Base-by-base conservation (phyloP, 53 echinoderm and acorn worm species). In the Astropecten irregularis region DNA sequence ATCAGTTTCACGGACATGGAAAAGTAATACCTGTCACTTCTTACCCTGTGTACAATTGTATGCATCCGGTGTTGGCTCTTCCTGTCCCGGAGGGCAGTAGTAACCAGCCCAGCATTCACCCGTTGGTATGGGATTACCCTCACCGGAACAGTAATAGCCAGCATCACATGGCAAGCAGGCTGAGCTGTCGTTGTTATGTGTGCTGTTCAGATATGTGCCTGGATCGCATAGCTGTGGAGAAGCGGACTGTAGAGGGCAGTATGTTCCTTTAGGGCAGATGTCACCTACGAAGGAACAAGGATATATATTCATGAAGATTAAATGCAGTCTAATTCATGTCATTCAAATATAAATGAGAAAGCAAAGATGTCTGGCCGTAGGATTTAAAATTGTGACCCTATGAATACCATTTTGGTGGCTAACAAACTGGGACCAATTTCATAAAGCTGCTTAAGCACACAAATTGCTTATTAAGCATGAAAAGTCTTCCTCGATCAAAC, bases 31-130 rank as follows among this genome's bases (percentile, higher is more conserved):
- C n/a, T n/a, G n/a, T n/a, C n/a, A n/a, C n/a, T n/a, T n/a, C n/a
- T 64, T 71, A 96, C 96, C 96, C 37, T 89, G 61, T 14, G 96
- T 96, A 66, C 96, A 96, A 58, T 96, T 96, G 66, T 93, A 96
- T 44, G 87, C 91, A 9, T 91, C 86, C 16, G 96, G 96, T 0
- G 96, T 93, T 56, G 93, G 86, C 81, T 93, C 96, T 13, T 87
- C 55, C 85, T 96, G 96, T 18, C 93, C 96, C 25, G 77, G 83
- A 2, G 96, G 96, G 30, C 96, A 96, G 91, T 96, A 96, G 39
- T 91, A 96, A 1, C 96, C 96, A 7, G 86, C 76, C 51, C 35
- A 76, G 69, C 96, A 96, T 54, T 83, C 52, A 13, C 63, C 91
- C 0, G 96, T 93, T 6, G 96, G 96, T 53, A 86, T 63, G n/a